Evolutionary conservation across 2,888 invertebrate species (phyloP), one percentile per base, ranked within the genome.

Genomic region (Idaea dimidiata): DNA sequence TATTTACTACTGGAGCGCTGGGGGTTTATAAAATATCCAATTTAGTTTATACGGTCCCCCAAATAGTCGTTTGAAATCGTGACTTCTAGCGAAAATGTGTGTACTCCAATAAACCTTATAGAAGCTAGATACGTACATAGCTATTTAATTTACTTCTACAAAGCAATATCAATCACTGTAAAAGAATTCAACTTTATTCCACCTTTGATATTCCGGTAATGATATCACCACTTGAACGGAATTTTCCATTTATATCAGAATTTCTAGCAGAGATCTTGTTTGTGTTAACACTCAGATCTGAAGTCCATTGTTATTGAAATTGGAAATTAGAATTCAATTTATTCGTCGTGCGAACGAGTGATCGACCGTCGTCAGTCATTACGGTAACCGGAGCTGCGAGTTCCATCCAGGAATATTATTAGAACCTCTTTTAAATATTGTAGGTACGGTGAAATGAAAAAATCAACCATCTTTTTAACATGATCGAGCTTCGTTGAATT

Each of bases 251-350:
- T 76, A 72, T 72, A 70, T 74, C 72, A 66, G 69, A 75, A 76
- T 77, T 74, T 74, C 71, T 69, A 63, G 64, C 72, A 69, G 69
- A 73, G 72, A 72, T 73, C 75, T 72, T 76, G 75, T 72, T 77
- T 73, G 72, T 70, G 71, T 76, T 74, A 76, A 76, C 75, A 74
- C 75, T 82, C 67, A 74, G 79, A 76, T 74, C 74, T 81, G 76
- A 72, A 76, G 75, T 69, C 77, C 75, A 84, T 84, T 85, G 85
- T 86, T 81, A 83, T 85, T 81, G 80, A 84, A 84, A 86, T 87
- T 81, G 85, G 81, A 84, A 86, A 86, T 86, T 85, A 84, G 83
- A 87, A 83, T 84, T 83, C 84, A 85, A 84, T 86, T 86, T 86
- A 79, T 84, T 82, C 76, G 73, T 70, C 72, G 76, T 75, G 77